Evolutionary conservation across 2,797 vertebrate species (phyloP).

Genomic region (Pangasius sanitwongsei): DNA sequence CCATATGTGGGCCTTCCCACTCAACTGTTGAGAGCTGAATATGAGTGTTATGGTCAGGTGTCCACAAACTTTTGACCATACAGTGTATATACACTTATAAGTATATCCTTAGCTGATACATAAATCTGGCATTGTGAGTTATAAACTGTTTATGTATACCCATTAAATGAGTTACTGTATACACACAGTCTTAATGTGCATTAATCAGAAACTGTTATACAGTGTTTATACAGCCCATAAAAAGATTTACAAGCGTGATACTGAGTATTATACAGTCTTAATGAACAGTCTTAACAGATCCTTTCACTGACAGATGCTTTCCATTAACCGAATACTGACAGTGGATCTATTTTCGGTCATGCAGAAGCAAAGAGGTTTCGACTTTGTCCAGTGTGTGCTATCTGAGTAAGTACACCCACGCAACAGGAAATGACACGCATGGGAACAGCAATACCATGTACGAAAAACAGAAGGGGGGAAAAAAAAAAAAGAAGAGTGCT

Average conservation of each 20-base stretch:
- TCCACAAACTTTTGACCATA: background rate
- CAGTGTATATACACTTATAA: background rate
- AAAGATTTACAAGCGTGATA: background rate
- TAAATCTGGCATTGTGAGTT: background rate
- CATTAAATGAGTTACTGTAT: background rate
- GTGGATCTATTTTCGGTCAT: constrained; percentile 23
- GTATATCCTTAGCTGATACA: background rate
- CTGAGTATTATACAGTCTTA: constrained; percentile 2
- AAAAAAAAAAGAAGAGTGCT: constrained; percentile 57
- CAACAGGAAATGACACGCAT: constrained; percentile 72
- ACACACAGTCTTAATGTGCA: background rate
- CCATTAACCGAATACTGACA: constrained; percentile 18
- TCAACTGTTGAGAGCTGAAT: background rate
- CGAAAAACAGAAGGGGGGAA: constrained; percentile 61
- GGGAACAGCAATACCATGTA: constrained; percentile 60
- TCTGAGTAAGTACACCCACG: constrained; percentile 42
- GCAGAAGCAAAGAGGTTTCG: constrained; percentile 1
- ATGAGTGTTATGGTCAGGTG: background rate
- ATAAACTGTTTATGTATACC: background rate
- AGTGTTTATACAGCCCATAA: background rate
- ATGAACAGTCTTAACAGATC: constrained; percentile 29
- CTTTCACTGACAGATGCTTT: constrained; percentile 10
- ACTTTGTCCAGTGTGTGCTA: constrained; percentile 14
- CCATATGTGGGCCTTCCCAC: background rate
- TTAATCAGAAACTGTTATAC: constrained; percentile 1